Evolutionary conservation across 1,140 invertebrate species (phyloP).

Genomic region (Helicorthomorpha holstii): DNA sequence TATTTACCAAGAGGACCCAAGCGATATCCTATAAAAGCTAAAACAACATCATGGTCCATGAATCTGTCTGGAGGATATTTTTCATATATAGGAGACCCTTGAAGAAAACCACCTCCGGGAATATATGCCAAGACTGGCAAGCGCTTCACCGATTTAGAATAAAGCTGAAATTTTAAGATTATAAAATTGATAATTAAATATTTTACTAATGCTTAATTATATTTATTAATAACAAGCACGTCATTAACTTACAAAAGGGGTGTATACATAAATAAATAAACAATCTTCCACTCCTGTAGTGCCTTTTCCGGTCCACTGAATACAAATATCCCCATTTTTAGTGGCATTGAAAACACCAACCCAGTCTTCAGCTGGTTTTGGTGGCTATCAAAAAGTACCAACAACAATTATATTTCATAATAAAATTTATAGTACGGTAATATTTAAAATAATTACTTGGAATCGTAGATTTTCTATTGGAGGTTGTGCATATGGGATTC

Average conservation of each 20-base stretch:
- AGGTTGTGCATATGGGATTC: too few relatives aligned
- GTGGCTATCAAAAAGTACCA: too few relatives aligned
- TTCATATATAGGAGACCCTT: constrained; percentile 17
- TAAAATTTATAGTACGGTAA: too few relatives aligned
- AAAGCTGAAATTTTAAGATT: too few relatives aligned
- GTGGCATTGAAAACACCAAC: not conserved
- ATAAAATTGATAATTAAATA: too few relatives aligned
- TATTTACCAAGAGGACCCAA: constrained; percentile 35
- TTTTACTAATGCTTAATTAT: not conserved
- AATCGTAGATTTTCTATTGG: too few relatives aligned
- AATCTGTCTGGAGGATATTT: constrained; percentile 19
- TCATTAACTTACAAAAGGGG: not conserved
- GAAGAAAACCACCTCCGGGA: constrained; percentile 29
- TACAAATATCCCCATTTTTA: not conserved
- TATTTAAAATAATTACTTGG: too few relatives aligned
- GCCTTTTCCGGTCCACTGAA: not conserved
- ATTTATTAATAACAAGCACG: not conserved
- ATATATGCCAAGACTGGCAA: constrained; percentile 31
- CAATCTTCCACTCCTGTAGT: not conserved
- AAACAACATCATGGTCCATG: constrained; percentile 29
- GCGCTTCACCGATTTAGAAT: too few relatives aligned
- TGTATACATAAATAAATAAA: not conserved
- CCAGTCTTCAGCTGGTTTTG: not conserved
- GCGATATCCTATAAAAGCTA: constrained; percentile 42
- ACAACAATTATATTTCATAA: too few relatives aligned